Percentiles rank a stretch among this genome's conserved stretches.
Evolutionary conservation across 2,113 vertebrate genomes (phyloP).

Genomic region (Tonatia bakeri): DNA sequence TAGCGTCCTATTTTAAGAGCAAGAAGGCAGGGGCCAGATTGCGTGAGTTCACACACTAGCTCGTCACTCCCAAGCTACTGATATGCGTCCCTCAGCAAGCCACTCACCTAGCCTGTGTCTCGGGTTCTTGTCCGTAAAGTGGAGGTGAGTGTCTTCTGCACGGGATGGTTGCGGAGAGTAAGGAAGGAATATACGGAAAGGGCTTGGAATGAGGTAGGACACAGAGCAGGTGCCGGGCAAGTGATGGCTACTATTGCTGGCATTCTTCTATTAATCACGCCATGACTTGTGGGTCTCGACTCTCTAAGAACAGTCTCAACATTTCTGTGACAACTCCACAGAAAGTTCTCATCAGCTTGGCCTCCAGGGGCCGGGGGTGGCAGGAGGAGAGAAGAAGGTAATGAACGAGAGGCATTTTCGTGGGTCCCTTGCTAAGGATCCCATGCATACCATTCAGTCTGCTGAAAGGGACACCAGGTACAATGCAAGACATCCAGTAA

Average conservation of each 20-base stretch:
- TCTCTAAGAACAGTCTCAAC: not conserved
- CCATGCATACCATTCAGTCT: not conserved
- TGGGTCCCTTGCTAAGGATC: not conserved
- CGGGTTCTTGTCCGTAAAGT: not conserved
- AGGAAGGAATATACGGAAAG: not conserved
- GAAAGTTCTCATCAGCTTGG: not conserved
- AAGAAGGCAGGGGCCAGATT: not conserved
- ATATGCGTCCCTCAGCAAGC: not conserved
- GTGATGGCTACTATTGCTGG: not conserved
- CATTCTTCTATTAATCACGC: not conserved
- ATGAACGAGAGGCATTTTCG: not conserved
- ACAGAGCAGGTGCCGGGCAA: not conserved
- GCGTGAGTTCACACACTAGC: not conserved
- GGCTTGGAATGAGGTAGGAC: not conserved
- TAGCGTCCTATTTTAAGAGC: not conserved
- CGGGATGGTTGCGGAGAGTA: not conserved
- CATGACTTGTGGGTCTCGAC: not conserved
- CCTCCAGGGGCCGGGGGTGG: not conserved
- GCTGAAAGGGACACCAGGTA: not conserved
- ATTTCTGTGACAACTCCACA: constrained; percentile 1
- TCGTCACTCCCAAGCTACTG: not conserved
- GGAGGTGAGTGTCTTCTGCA: not conserved
- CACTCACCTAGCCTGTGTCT: not conserved
- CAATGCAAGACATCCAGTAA: not conserved
- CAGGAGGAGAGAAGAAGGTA: not conserved